A percentile compares a stretch with the other conserved stretches of the same genome.
phyloP scores from a whole-genome alignment of 2,113 vertebrate species.

The Oryzias curvinotus region DNA sequence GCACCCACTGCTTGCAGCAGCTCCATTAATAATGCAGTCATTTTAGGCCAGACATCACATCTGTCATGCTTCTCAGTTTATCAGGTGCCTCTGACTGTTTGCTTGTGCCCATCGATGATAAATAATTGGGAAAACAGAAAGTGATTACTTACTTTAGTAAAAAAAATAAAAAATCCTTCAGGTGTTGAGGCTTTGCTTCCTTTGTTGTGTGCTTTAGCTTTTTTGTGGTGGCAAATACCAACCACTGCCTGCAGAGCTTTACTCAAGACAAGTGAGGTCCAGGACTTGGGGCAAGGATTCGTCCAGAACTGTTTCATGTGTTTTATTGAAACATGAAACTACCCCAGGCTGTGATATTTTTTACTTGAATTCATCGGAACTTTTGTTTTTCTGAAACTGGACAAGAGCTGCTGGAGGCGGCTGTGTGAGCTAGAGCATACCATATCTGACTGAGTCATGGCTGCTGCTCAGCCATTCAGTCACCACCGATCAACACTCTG shows the following conservation, averaged over 20 bases:
- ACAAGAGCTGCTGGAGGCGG: slow-evolving; percentile 52
- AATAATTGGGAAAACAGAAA: slow-evolving; percentile 29
- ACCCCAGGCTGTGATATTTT: slow-evolving; percentile 11
- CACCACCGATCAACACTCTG: slow-evolving; percentile 48
- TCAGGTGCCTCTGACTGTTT: slow-evolving; percentile 44
- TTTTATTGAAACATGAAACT: slow-evolving; percentile 10
- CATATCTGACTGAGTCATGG: slow-evolving; percentile 68
- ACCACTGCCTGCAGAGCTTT: slow-evolving; percentile 21
- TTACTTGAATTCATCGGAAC: slow-evolving; percentile 31
- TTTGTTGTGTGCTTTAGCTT: neutral
- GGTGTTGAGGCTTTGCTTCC: slow-evolving; percentile 5
- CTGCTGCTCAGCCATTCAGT: slow-evolving; percentile 57
- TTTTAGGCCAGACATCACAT: slow-evolving; percentile 55
- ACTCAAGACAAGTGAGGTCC: slow-evolving; percentile 16
- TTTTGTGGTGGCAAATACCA: slow-evolving; percentile 38
- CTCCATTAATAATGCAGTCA: slow-evolving; percentile 63
- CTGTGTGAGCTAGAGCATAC: slow-evolving; percentile 52
- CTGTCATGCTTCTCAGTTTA: slow-evolving; percentile 43
- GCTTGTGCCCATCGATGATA: slow-evolving; percentile 39
- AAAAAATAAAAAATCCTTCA: slow-evolving; percentile 1
- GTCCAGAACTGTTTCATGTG: slow-evolving; percentile 6
- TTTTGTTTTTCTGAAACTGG: slow-evolving; percentile 39
- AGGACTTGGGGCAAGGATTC: slow-evolving; percentile 27
- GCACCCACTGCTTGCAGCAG: slow-evolving; percentile 41
- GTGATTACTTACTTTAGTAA: slow-evolving; percentile 15